Percentiles rank a stretch among this genome's conserved stretches.
phyloP scores from a whole-genome alignment of 2,797 vertebrate species.

The Tympanoctomys barrerae region DNA sequence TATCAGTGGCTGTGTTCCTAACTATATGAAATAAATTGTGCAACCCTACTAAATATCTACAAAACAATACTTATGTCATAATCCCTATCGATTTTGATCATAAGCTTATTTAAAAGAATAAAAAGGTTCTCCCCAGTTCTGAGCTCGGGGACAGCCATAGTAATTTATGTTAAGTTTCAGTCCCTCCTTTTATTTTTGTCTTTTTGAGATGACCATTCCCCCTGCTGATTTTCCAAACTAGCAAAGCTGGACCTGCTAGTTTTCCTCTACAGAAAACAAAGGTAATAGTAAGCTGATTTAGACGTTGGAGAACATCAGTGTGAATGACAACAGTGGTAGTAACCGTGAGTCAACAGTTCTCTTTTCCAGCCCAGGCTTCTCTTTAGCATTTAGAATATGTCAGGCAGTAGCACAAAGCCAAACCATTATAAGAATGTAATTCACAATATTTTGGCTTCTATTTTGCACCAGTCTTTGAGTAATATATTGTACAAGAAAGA shows the following conservation, averaged over 20 bases:
- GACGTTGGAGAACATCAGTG: constrained; percentile 48
- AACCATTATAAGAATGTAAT: constrained; percentile 76
- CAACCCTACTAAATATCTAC: constrained; percentile 61
- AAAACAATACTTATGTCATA: constrained; percentile 62
- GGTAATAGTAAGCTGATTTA: constrained; percentile 75
- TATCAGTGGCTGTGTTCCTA: background rate
- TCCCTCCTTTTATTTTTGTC: constrained; percentile 41
- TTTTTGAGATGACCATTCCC: constrained; percentile 66
- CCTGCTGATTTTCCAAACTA: constrained; percentile 77
- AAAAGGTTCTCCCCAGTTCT: constrained; percentile 31
- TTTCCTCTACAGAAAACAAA: constrained; percentile 75
- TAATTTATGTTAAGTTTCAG: constrained; percentile 73
- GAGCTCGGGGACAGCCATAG: constrained; percentile 24
- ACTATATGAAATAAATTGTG: constrained; percentile 24
- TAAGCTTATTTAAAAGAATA: constrained; percentile 54
- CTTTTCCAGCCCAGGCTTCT: constrained; percentile 48
- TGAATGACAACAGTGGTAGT: constrained; percentile 38
- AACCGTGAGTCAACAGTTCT: constrained; percentile 61
- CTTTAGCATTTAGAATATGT: constrained; percentile 70
- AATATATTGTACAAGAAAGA: constrained; percentile 81
- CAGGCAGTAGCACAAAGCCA: constrained; percentile 74
- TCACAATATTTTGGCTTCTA: constrained; percentile 84
- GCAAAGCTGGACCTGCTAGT: constrained; percentile 33
- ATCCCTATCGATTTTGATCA: constrained; percentile 64
- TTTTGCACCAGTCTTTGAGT: constrained; percentile 80